Percentiles rank a stretch among this genome's conserved stretches.
These are phyloP conservation scores for Lasius fuliginosus DNA, from an alignment of 2,888 invertebrate species.

Conservation along the genomic window DNA sequence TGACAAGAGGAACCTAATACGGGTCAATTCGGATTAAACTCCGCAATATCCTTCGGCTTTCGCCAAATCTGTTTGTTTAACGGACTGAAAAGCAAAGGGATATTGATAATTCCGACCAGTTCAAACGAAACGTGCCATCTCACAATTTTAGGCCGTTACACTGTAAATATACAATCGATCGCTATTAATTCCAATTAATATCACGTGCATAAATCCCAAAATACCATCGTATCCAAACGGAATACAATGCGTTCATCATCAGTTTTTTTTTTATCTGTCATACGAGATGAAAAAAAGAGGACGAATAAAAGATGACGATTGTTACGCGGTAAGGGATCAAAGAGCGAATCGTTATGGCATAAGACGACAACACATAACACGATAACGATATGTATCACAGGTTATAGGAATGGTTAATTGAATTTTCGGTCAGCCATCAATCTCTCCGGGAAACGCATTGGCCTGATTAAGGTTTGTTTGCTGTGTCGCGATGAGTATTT, in stretches of 20 bases:
- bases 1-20: not conserved
- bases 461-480: slow-evolving; percentile 52
- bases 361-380: slow-evolving; percentile 7
- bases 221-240: too few relatives aligned
- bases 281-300: not conserved
- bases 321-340: not conserved
- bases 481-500: not conserved
- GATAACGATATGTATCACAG: not conserved
- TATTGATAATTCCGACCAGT: not conserved
- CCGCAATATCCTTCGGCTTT: not conserved
- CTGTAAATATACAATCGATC: not conserved
- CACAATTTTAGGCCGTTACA: not conserved
- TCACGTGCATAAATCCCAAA: not conserved
- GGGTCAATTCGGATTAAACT: not conserved
- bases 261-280: not conserved
- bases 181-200: not conserved
- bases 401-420: slow-evolving; percentile 62
- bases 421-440: slow-evolving; percentile 59
- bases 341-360: not conserved
- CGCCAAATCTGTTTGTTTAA: slow-evolving; percentile 1
- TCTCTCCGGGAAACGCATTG: slow-evolving; percentile 50
- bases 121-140: not conserved
- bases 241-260: not conserved
- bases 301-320: not conserved
- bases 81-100: not conserved